Evolutionary conservation across 2,888 invertebrate genomes (phyloP).

Genomic region (Slavum lentiscoides): DNA sequence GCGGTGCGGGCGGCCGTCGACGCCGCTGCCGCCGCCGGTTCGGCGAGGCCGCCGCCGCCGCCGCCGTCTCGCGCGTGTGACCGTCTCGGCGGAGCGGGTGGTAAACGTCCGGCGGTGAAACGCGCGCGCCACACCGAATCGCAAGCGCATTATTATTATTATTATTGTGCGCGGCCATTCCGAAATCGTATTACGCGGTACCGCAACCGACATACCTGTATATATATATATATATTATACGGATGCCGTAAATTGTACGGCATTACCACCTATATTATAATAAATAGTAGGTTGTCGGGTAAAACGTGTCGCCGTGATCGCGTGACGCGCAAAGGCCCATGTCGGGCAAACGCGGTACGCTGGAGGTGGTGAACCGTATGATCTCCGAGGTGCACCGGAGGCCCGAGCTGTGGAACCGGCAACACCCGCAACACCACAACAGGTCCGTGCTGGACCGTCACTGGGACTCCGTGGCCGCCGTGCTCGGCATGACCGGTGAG

Average conservation of each 20-base stretch:
- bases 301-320: background rate
- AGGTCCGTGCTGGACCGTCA: constrained; percentile 42
- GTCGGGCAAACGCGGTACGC: constrained; percentile 5
- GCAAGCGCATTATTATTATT: no score
- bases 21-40: background rate
- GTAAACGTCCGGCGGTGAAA: constrained; percentile 27
- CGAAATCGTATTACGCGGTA: no score
- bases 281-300: no score
- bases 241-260: no score
- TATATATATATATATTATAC: no score
- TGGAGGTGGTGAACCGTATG: constrained; percentile 10
- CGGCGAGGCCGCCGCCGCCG: constrained; percentile 4
- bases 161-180: background rate
- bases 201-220: no score
- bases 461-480: constrained; percentile 35
- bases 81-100: constrained; percentile 33
- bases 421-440: constrained; percentile 45
- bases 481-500: constrained; percentile 23
- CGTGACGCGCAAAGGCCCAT: background rate
- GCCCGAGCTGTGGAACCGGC: constrained; percentile 41
- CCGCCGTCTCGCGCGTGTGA: constrained; percentile 14
- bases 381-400: constrained; percentile 26
- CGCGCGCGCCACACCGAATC: constrained; percentile 4
- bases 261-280: no score
- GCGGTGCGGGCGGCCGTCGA: constrained; percentile 29